Evolutionary conservation across 2,888 invertebrate species (phyloP).

Genomic region (Temnothorax rugatulus): DNA sequence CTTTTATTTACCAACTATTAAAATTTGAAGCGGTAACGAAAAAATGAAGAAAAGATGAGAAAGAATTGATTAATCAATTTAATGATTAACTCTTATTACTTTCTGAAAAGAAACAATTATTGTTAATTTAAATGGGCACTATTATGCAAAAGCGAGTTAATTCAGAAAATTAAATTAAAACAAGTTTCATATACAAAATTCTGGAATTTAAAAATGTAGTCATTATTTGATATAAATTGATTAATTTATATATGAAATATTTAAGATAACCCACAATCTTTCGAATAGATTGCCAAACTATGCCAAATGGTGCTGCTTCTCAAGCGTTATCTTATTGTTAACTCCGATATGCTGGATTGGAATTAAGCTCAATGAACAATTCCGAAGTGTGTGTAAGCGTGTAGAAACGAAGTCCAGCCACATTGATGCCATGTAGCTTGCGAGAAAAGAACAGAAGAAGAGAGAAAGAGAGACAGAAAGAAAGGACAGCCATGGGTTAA

Average conservation of each 20-base stretch:
- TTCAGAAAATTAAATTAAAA: neutral
- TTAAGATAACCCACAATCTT: neutral
- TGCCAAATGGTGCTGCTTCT: conserved; percentile 10
- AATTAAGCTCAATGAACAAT: conserved; percentile 81
- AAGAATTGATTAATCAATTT: neutral
- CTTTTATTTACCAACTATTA: neutral
- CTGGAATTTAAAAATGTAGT: neutral
- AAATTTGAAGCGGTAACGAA: neutral
- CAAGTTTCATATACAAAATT: conserved; percentile 1
- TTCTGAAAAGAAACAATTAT: neutral
- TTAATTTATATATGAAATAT: neutral
- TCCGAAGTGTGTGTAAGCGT: conserved; percentile 60
- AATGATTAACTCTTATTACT: neutral
- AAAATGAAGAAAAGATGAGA: neutral
- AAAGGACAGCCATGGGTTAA: conserved; percentile 44
- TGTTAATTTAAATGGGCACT: neutral
- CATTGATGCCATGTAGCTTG: conserved; percentile 68
- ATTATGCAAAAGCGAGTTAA: neutral
- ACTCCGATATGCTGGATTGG: conserved; percentile 60
- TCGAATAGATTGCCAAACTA: neutral
- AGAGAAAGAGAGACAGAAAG: conserved; percentile 4
- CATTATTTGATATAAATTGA: neutral
- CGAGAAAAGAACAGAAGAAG: conserved; percentile 12
- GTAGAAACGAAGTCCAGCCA: conserved; percentile 54
- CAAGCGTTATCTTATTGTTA: neutral